A percentile compares a stretch with the other conserved stretches of the same genome.
phyloP scores from a whole-genome alignment of 1,140 invertebrate species.

The Tetramorium parvispinum region DNA sequence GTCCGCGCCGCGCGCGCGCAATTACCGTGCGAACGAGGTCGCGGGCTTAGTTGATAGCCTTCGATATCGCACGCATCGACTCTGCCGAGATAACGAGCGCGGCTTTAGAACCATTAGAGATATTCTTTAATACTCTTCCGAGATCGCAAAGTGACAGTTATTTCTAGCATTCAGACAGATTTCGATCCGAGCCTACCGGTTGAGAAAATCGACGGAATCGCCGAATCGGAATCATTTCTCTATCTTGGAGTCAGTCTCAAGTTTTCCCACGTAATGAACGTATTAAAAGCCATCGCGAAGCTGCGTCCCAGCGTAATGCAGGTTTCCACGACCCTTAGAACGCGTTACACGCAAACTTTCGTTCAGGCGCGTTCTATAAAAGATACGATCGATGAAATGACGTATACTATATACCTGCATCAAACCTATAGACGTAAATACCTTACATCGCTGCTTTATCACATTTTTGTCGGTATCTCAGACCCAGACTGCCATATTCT shows the following conservation, averaged over 20 bases:
- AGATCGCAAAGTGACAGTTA: not conserved
- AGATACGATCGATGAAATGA: conserved; percentile 41
- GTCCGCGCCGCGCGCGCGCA: conserved; percentile 37
- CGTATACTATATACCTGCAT: conserved; percentile 9
- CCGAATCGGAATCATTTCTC: not conserved
- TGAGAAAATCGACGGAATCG: not conserved
- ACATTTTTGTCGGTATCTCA: not conserved
- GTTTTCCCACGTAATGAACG: not conserved
- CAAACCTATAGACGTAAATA: conserved; percentile 27
- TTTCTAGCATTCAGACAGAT: not conserved
- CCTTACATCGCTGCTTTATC: conserved; percentile 3
- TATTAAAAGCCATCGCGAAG: not conserved
- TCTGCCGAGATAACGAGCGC: not conserved
- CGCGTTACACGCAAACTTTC: conserved; percentile 65
- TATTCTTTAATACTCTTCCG: not conserved
- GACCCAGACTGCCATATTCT: not conserved
- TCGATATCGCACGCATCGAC: not conserved
- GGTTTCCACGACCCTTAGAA: conserved; percentile 54
- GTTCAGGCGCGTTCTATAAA: conserved; percentile 50
- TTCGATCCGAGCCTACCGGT: not conserved
- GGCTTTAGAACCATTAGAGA: not conserved
- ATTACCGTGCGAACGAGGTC: conserved; percentile 58
- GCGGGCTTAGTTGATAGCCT: conserved; percentile 6
- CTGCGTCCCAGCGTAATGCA: not conserved
- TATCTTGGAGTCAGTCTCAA: not conserved